Percentiles rank a stretch among this genome's conserved stretches.
Conservation (phyloP, 2,797 vertebrate genomes). For the Sebastes paucispinis region DNA sequence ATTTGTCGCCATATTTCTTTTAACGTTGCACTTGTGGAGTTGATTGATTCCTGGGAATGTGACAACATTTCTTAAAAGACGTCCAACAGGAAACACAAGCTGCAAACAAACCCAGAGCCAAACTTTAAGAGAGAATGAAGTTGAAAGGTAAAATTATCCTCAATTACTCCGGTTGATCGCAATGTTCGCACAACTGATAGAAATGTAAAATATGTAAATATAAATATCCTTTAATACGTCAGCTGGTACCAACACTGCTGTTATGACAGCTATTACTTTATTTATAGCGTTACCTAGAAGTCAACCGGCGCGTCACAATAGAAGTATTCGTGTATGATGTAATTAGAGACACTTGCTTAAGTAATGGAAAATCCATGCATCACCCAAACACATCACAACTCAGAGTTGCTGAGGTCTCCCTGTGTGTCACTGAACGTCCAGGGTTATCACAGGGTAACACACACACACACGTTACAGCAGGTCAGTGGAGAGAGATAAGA, state of each 20-base stretch:
- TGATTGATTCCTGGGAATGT: neutral
- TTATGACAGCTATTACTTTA: neutral
- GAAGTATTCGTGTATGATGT: constrained; percentile 21
- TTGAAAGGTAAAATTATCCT: neutral
- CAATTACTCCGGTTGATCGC: neutral
- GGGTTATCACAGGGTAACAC: constrained; percentile 38
- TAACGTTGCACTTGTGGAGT: neutral
- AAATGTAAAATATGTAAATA: neutral
- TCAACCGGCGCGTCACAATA: constrained; percentile 9
- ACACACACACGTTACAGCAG: constrained; percentile 15
- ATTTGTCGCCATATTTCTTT: too few species aligned
- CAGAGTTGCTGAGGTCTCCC: neutral
- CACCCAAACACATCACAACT: constrained; percentile 5
- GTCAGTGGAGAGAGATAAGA: constrained; percentile 65
- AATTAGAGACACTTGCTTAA: constrained; percentile 21
- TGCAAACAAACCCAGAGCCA: neutral
- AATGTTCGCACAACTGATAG: neutral
- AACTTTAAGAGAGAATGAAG: neutral
- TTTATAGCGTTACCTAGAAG: neutral
- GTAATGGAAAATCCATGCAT: constrained; percentile 37
- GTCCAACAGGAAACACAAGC: neutral
- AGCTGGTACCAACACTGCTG: neutral
- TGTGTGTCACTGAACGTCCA: constrained; percentile 14
- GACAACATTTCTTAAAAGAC: neutral
- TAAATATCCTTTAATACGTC: neutral